Conservation (phyloP, 2,113 vertebrate species). For the Peucedramus taeniatus region DNA sequence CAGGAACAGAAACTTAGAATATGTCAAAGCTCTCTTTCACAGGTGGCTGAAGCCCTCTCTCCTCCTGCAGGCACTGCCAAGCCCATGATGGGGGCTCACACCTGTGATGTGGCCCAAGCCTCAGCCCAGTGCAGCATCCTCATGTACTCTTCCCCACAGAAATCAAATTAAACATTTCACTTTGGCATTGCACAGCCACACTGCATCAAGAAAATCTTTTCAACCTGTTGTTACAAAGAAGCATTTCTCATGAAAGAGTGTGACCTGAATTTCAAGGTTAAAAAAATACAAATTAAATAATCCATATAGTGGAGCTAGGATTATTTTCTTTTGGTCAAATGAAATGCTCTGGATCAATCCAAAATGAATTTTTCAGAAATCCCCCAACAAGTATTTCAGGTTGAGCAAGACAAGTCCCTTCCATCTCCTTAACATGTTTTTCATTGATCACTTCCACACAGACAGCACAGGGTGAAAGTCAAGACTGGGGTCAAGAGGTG, state of each 20-base stretch:
- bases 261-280: slow-evolving; percentile 46
- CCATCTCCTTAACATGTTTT: slow-evolving; percentile 47
- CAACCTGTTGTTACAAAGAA: background rate
- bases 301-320: background rate
- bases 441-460: slow-evolving; percentile 17
- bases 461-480: background rate
- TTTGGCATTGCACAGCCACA: background rate
- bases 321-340: slow-evolving; percentile 26
- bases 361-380: slow-evolving; percentile 40
- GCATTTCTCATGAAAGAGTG: background rate
- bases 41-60: background rate
- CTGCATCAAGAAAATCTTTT: background rate
- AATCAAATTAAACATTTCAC: background rate
- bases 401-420: slow-evolving; percentile 36
- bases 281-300: background rate
- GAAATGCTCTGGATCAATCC: slow-evolving; percentile 47
- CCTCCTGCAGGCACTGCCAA: background rate
- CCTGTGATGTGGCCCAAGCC: background rate
- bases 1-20: background rate
- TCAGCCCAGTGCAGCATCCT: background rate
- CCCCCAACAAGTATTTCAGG: background rate
- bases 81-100: background rate
- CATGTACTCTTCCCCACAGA: background rate
- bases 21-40: background rate
- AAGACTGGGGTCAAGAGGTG: background rate